These are phyloP conservation scores for Apistogramma diplotaenia DNA, from an alignment of 2,113 vertebrate genomes.

Conservation along the genomic window DNA sequence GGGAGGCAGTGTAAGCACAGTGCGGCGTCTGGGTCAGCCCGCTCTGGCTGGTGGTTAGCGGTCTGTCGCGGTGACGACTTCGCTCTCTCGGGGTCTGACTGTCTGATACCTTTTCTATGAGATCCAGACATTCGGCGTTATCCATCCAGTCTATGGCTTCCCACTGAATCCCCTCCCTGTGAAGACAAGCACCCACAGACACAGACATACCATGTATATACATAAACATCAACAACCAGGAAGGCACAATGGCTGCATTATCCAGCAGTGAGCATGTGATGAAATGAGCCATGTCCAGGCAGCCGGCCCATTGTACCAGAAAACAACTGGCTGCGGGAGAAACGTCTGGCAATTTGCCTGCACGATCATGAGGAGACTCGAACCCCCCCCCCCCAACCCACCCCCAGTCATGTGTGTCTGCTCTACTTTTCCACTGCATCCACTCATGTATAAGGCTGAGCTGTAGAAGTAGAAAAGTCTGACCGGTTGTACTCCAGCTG, in stretches of 20 bases:
- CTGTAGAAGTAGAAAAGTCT: background rate
- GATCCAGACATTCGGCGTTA: constrained; percentile 92
- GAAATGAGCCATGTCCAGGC: constrained; percentile 65
- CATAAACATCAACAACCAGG: constrained; percentile 48
- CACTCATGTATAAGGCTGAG: background rate
- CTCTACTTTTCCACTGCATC: background rate
- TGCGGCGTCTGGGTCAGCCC: constrained; percentile 54
- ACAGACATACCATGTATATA: constrained; percentile 33
- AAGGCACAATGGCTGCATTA: constrained; percentile 65
- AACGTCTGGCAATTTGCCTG: constrained; percentile 43
- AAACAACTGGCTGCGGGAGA: constrained; percentile 60
- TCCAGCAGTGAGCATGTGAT: constrained; percentile 63
- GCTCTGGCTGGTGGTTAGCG: constrained; percentile 56
- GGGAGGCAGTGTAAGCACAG: constrained; percentile 55
- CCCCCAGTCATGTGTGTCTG: constrained; percentile 16
- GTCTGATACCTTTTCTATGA: constrained; percentile 87
- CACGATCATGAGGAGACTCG: constrained; percentile 9
- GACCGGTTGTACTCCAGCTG: constrained; percentile 94
- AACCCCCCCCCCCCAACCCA: constrained; percentile 15
- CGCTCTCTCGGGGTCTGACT: constrained; percentile 16
- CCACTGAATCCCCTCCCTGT: constrained; percentile 92
- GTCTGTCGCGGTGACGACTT: constrained; percentile 31
- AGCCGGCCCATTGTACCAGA: constrained; percentile 52
- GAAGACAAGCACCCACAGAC: constrained; percentile 26
- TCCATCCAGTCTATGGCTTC: constrained; percentile 97